Evolutionary conservation across 2,888 invertebrate genomes (phyloP), one percentile per base, ranked within the genome.

Genomic region (Plemyria rubiginata): DNA sequence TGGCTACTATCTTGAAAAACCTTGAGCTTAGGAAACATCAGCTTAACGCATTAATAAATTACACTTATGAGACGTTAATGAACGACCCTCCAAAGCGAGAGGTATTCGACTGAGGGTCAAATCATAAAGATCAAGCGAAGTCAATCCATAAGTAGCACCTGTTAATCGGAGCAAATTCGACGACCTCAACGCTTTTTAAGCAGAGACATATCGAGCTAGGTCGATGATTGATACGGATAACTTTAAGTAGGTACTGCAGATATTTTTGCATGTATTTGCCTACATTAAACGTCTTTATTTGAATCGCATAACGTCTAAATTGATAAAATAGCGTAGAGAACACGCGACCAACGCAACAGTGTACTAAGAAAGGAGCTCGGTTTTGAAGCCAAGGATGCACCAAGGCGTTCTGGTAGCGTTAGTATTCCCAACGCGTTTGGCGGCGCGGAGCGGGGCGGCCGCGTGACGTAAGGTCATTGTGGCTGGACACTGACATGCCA

Each of bases 341-440:
- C 80, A 80, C 81, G 80, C 81, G 85, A 81, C 80, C 81, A 53
- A 45, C 58, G 58, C 53, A 59, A 58, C 46, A 86, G 82, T 80
- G 80, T 75, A 80, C 88, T 92, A 86, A 84, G 92, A 91, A 92
- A 92, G 92, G 92, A 90, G 91, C 85, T 90, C 80, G 85, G 90
- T 91, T 92, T 92, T 92, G 91, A 92, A 92, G 92, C 92, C 92
- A 92, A 92, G 92, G 92, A 92, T 92, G 82, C 80, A 87, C 86
- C 90, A 90, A 91, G 92, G 91, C 86, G 89, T 84, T 89, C 85
- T 81, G 84, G 76, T 81, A 81, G 79, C 81, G 89, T 92, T 92
- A 91, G 90, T 92, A 92, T 92, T 87, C 92, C 85, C 85, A 72
- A 59, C 86, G 88, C 89, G 88, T 89, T 74, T 85, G 50, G 49